Evolutionary conservation across 2,797 vertebrate species (phyloP).

Genomic region (Choloepus didactylus): DNA sequence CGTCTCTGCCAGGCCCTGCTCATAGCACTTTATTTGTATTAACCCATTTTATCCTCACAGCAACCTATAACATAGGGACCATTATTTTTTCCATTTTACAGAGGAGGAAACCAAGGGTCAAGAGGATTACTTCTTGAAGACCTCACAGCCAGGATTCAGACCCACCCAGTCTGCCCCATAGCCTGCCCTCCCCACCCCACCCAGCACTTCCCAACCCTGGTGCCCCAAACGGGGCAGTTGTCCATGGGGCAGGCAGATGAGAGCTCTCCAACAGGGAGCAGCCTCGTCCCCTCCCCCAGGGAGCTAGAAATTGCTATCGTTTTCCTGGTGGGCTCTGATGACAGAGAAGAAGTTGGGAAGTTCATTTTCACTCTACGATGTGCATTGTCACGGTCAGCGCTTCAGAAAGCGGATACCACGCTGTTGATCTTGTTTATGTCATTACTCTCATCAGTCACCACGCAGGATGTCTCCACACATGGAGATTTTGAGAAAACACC

Average conservation of each 20-base stretch:
- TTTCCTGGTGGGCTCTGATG: neutral
- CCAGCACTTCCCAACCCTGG: neutral
- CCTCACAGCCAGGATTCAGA: neutral
- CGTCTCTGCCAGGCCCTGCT: neutral
- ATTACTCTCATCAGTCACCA: neutral
- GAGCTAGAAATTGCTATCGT: neutral
- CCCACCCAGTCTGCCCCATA: neutral
- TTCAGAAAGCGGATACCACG: neutral
- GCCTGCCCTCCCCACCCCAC: neutral
- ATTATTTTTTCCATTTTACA: neutral
- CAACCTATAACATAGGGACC: neutral
- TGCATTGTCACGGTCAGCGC: neutral
- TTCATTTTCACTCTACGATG: neutral
- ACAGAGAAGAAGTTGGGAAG: neutral
- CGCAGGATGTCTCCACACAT: neutral
- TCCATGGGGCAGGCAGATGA: neutral
- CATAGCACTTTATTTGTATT: neutral
- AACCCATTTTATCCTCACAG: neutral
- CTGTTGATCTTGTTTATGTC: neutral
- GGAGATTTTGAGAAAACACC: neutral
- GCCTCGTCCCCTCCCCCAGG: too few species aligned
- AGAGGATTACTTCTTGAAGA: neutral
- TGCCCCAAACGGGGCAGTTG: neutral
- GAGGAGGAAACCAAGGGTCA: neutral
- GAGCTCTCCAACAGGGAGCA: neutral